These are phyloP conservation scores for Tillus elongatus DNA, from an alignment of 2,888 invertebrate species.

Conservation along the genomic window DNA sequence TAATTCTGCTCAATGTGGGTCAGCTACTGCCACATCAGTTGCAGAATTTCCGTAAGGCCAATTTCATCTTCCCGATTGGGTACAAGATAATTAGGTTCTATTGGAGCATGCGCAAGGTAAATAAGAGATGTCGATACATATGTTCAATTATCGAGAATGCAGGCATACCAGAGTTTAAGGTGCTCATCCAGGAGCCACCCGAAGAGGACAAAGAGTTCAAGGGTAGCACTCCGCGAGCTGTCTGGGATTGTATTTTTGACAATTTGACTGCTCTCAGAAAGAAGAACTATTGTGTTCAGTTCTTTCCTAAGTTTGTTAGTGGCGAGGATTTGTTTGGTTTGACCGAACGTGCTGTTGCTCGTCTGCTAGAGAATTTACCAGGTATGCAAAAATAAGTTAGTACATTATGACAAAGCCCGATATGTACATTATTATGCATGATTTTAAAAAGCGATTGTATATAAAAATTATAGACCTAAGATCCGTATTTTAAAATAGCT, in stretches of 20 bases:
- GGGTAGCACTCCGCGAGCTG: slow-evolving; percentile 66
- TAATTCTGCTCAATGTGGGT: slow-evolving; percentile 91
- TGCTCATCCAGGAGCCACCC: slow-evolving; percentile 71
- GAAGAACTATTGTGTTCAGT: slow-evolving; percentile 62
- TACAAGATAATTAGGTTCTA: slow-evolving; percentile 90
- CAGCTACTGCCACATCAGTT: slow-evolving; percentile 95
- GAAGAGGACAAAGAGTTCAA: slow-evolving; percentile 60
- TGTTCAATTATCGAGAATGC: slow-evolving; percentile 87
- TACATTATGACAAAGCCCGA: no score
- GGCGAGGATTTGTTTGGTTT: slow-evolving; percentile 97
- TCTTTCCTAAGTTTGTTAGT: slow-evolving; percentile 87
- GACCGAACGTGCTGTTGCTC: slow-evolving; percentile 88
- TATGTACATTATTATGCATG: no score
- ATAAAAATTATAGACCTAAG: no score
- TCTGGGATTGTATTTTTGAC: slow-evolving; percentile 78
- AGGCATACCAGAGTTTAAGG: slow-evolving; percentile 83
- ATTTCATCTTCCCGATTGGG: slow-evolving; percentile 93
- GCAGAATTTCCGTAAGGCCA: slow-evolving; percentile 84
- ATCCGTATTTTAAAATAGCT: no score
- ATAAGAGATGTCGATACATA: slow-evolving; percentile 85
- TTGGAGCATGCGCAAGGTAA: slow-evolving; percentile 87
- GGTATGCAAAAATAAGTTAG: no score
- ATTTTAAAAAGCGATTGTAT: no score
- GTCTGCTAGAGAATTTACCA: slow-evolving; percentile 94
- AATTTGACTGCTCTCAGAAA: slow-evolving; percentile 69